These are phyloP conservation scores for Oreotrochilus melanogaster DNA, from an alignment of 2,113 vertebrate species.

Conservation along the genomic window DNA sequence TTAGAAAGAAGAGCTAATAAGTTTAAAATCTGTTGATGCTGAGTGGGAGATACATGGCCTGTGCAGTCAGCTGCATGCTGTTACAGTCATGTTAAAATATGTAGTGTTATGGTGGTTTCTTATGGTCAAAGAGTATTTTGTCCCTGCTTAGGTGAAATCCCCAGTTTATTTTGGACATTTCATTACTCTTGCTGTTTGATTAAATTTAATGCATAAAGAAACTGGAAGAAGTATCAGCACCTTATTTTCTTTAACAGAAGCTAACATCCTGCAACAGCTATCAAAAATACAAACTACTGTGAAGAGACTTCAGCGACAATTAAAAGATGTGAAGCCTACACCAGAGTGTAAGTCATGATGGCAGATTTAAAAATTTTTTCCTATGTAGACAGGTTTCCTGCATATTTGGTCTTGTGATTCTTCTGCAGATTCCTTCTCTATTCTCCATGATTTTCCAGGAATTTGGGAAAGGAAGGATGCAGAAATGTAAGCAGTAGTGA, in stretches of 20 bases:
- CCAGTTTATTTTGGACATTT: not conserved
- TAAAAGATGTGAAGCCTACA: conserved; percentile 86
- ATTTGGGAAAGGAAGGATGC: not conserved
- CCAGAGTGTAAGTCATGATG: conserved; percentile 81
- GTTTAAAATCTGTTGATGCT: not conserved
- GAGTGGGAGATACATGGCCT: not conserved
- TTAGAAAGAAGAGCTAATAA: not conserved
- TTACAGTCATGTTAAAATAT: not conserved
- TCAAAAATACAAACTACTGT: conserved; percentile 85
- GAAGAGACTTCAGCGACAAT: conserved; percentile 84
- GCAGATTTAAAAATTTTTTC: not conserved
- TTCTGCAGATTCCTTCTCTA: not conserved
- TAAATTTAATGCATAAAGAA: not conserved
- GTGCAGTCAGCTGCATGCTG: not conserved
- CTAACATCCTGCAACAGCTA: conserved; percentile 84
- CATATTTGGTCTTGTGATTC: not conserved
- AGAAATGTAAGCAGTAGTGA: not conserved
- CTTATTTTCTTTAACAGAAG: conserved; percentile 75
- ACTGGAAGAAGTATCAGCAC: not conserved
- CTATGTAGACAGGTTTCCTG: not conserved
- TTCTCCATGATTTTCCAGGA: not conserved
- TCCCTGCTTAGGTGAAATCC: not conserved
- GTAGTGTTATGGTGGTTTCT: not conserved
- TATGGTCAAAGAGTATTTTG: not conserved
- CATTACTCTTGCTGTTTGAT: not conserved